phyloP scores from a whole-genome alignment of 2,888 invertebrate genomes.

The Pycnomerus fuliginosus region DNA sequence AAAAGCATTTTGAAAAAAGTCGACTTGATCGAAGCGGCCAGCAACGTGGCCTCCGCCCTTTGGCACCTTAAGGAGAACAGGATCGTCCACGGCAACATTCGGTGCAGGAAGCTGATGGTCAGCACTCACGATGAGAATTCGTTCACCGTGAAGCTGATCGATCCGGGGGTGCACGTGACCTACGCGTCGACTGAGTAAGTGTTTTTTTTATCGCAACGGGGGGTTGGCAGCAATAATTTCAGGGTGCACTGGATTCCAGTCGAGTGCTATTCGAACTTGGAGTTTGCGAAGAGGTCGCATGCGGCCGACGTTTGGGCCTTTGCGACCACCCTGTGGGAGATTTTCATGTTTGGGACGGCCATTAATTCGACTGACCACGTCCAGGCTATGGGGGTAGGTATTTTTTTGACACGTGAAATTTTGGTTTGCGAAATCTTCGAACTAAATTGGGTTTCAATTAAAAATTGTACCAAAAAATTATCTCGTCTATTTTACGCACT shows the following conservation, averaged over 20 bases:
- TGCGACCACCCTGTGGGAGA: constrained; percentile 90
- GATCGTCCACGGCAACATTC: constrained; percentile 81
- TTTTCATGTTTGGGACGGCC: constrained; percentile 74
- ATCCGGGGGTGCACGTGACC: constrained; percentile 71
- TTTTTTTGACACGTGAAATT: no score
- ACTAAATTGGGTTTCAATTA: no score
- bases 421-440: no score
- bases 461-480: no score
- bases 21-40: constrained; percentile 79
- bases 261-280: constrained; percentile 73
- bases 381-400: constrained; percentile 44
- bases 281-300: constrained; percentile 65
- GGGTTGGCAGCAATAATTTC: no score
- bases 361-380: constrained; percentile 40
- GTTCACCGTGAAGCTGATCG: constrained; percentile 78
- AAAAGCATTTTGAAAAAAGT: constrained; percentile 58
- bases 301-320: constrained; percentile 89
- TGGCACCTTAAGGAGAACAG: constrained; percentile 83
- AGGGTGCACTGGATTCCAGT: constrained; percentile 90
- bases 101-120: constrained; percentile 81
- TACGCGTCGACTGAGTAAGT: constrained; percentile 69
- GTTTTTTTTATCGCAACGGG: no score
- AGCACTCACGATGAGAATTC: constrained; percentile 66
- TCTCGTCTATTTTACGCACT: no score
- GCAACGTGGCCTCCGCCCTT: constrained; percentile 78